Evolutionary conservation across 2,797 vertebrate species (phyloP).

Genomic region (Morus bassanus): DNA sequence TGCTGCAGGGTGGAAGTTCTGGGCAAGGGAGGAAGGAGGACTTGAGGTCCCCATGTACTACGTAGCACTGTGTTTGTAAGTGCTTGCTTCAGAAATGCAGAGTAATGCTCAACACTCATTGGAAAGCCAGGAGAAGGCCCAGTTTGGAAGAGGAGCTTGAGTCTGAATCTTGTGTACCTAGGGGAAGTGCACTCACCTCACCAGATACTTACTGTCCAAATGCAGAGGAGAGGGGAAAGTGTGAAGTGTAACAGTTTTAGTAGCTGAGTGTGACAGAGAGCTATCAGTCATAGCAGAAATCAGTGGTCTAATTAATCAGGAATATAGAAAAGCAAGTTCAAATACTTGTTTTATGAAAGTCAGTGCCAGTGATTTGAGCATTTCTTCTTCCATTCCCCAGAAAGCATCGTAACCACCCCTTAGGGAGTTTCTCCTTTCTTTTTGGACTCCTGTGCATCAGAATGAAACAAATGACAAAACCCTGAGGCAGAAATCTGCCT

Average conservation of each 20-base stretch:
- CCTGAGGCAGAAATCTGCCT: not conserved
- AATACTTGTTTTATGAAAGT: not conserved
- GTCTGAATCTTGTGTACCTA: not conserved
- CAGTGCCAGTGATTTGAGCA: not conserved
- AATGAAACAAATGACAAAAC: not conserved
- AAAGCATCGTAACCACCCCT: not conserved
- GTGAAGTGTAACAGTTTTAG: not conserved
- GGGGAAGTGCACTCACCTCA: not conserved
- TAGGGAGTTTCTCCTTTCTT: not conserved
- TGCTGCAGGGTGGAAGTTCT: not conserved
- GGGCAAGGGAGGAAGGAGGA: not conserved
- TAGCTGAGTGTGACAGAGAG: not conserved
- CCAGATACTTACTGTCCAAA: not conserved
- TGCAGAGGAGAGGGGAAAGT: not conserved
- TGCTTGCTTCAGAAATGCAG: not conserved
- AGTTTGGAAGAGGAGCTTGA: not conserved
- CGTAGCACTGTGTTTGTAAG: fast-evolving
- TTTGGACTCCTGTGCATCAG: not conserved
- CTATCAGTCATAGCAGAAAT: not conserved
- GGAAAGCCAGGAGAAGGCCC: not conserved
- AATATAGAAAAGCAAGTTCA: not conserved
- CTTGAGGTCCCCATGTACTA: not conserved
- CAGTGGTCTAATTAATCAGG: not conserved
- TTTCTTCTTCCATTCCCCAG: not conserved
- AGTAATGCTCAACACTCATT: fast-evolving